Conservation (phyloP, 2,113 vertebrate genomes). For the Dascyllus trimaculatus region DNA sequence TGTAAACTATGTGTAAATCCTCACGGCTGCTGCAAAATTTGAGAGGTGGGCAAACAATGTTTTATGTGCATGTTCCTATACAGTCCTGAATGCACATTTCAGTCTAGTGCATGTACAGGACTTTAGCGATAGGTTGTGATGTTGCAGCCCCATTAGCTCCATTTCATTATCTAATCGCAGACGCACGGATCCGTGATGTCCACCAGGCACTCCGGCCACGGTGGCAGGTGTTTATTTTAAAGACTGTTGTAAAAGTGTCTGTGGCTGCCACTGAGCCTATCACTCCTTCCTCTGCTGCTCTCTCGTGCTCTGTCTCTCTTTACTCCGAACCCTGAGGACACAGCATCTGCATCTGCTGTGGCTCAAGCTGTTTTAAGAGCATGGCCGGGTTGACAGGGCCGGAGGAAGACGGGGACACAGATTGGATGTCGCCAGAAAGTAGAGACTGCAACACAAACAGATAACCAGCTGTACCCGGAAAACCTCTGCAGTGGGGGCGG, state of each 20-base stretch:
- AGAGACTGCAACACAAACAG: slow-evolving; percentile 9
- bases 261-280: slow-evolving; percentile 32
- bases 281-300: slow-evolving; percentile 24
- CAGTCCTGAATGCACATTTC: not conserved
- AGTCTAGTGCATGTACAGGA: not conserved
- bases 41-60: not conserved
- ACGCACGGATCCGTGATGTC: not conserved
- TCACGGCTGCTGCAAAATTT: not conserved
- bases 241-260: slow-evolving; percentile 63
- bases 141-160: slow-evolving; percentile 7
- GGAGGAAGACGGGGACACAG: slow-evolving; percentile 11
- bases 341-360: slow-evolving; percentile 53
- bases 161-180: slow-evolving; percentile 47
- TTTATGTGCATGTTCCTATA: not conserved
- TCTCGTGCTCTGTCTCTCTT: slow-evolving; percentile 39
- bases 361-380: slow-evolving; percentile 67
- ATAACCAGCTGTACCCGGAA: slow-evolving; percentile 21
- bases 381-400: slow-evolving; percentile 27
- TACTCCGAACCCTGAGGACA: slow-evolving; percentile 43
- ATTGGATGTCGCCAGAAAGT: not conserved
- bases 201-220: slow-evolving; percentile 11
- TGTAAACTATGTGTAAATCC: not conserved
- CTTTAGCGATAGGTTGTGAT: not conserved
- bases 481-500: not conserved
- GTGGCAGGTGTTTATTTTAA: slow-evolving; percentile 78